These are phyloP conservation scores for Tenthredo mesomela DNA, from an alignment of 2,888 invertebrate genomes.

Conservation along the genomic window DNA sequence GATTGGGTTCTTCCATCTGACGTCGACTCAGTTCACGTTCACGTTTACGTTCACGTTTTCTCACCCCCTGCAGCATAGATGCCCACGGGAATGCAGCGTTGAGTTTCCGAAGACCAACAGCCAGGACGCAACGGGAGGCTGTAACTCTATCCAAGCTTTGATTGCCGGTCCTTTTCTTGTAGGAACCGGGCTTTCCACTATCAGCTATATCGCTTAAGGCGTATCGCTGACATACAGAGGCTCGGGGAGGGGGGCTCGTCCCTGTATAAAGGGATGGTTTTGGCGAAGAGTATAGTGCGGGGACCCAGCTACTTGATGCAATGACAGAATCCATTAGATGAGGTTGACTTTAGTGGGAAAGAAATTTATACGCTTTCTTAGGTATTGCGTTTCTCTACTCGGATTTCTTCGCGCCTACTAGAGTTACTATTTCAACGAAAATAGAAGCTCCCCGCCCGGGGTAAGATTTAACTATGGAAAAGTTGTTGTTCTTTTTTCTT, in stretches of 20 bases:
- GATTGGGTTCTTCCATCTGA: slow-evolving; percentile 38
- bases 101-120: slow-evolving; percentile 3
- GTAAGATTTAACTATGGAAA: not conserved
- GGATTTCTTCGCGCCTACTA: slow-evolving; percentile 20
- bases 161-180: slow-evolving; percentile 32
- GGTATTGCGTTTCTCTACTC: slow-evolving; percentile 16
- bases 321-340: slow-evolving; percentile 73
- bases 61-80: not conserved
- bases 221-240: slow-evolving; percentile 11
- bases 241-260: not conserved
- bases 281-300: not conserved
- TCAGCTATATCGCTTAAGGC: slow-evolving; percentile 8
- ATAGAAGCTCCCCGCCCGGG: not conserved
- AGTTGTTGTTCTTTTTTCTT: no score
- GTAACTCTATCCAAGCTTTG: slow-evolving; percentile 45
- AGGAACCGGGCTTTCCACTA: slow-evolving; percentile 3
- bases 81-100: slow-evolving; percentile 37
- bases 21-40: slow-evolving; percentile 33
- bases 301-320: slow-evolving; percentile 41
- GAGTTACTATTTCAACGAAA: slow-evolving; percentile 7
- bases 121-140: not conserved
- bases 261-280: not conserved
- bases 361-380: slow-evolving; percentile 7
- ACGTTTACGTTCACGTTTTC: not conserved
- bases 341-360: slow-evolving; percentile 66